Evolutionary conservation across 2,888 invertebrate genomes (phyloP).

Genomic region (Gryllus longicercus): DNA sequence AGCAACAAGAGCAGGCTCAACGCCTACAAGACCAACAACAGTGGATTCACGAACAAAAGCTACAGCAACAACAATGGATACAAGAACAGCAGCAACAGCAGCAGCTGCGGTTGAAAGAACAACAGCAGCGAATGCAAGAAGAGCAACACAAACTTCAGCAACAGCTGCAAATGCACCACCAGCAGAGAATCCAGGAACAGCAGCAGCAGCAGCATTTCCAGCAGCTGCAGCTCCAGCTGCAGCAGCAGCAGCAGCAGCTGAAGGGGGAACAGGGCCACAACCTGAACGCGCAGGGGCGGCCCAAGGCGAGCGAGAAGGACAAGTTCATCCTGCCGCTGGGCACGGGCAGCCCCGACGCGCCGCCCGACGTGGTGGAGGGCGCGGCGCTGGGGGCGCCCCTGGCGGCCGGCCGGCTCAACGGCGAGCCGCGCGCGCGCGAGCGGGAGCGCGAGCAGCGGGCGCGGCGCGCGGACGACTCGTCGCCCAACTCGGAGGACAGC

Average conservation of each 20-base stretch:
- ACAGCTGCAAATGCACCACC: slow-evolving; percentile 1
- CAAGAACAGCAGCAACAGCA: background rate
- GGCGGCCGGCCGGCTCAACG: background rate
- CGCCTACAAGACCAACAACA: background rate
- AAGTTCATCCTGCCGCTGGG: slow-evolving; percentile 34
- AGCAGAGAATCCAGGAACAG: background rate
- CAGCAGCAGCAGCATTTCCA: background rate
- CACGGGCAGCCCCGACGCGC: slow-evolving; percentile 23
- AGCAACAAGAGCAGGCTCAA: background rate
- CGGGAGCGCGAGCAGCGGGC: background rate
- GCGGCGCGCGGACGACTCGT: background rate
- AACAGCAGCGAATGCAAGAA: background rate
- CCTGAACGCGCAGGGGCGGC: background rate
- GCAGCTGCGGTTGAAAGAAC: background rate
- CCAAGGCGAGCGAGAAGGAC: slow-evolving; percentile 23
- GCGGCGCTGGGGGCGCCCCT: background rate
- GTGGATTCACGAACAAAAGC: background rate
- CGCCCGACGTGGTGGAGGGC: background rate
- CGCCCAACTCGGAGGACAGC: background rate
- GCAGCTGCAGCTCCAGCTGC: background rate
- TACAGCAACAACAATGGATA: background rate
- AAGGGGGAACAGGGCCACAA: background rate
- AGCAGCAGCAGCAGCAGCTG: background rate
- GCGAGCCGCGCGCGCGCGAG: background rate
- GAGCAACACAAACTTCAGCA: background rate